Conservation (phyloP, 2,797 vertebrate genomes). For the Nyctalus aviator region DNA sequence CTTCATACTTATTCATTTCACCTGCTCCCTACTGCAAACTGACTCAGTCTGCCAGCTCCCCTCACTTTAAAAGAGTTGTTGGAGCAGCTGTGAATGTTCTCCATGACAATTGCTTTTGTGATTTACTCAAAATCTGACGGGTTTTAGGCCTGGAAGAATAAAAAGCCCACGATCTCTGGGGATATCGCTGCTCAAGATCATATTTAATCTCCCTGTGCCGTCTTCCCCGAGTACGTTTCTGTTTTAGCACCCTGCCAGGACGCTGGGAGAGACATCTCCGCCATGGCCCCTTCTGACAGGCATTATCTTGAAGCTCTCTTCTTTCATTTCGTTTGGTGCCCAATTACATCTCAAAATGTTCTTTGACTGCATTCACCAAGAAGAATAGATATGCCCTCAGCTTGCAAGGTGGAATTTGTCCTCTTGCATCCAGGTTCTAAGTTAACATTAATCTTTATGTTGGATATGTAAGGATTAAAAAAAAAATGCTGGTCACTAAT, state of each 20-base stretch:
- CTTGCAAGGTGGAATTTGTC: conserved; percentile 51
- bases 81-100: conserved; percentile 83
- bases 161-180: conserved; percentile 86
- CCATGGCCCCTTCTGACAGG: conserved; percentile 13
- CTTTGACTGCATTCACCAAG: conserved; percentile 39
- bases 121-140: conserved; percentile 87
- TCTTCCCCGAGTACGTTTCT: conserved; percentile 72
- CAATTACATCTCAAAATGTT: conserved; percentile 56
- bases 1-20: conserved; percentile 60
- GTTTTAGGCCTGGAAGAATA: conserved; percentile 86
- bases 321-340: conserved; percentile 58
- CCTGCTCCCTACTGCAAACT: conserved; percentile 23
- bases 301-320: conserved; percentile 55
- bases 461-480: conserved; percentile 30
- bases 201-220: conserved; percentile 86
- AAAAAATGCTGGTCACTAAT: not conserved
- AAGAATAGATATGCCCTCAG: conserved; percentile 44
- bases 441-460: conserved; percentile 29
- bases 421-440: conserved; percentile 15
- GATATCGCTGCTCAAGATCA: conserved; percentile 85
- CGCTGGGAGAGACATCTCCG: conserved; percentile 37
- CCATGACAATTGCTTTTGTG: conserved; percentile 86
- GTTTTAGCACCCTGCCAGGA: conserved; percentile 64
- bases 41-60: conserved; percentile 79
- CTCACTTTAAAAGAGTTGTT: conserved; percentile 84